Evolutionary conservation across 2,113 vertebrate species (phyloP), one percentile per base, ranked within the genome.

Genomic region (Actenoides hombroni): DNA sequence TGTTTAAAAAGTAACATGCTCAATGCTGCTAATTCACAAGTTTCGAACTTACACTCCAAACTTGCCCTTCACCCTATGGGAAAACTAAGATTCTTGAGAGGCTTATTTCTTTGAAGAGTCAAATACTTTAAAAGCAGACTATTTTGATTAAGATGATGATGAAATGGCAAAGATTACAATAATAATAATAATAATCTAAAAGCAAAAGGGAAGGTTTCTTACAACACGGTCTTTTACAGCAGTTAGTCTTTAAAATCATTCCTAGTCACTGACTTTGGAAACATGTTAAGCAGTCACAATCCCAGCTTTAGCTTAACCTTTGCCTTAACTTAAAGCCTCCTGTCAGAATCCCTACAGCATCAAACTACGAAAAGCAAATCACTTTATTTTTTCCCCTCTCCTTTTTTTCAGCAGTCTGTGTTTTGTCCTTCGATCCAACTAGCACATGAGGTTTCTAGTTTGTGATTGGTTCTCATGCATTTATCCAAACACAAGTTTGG

Each of bases 241-340:
- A 71, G 25, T 35, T 59, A 26, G 19, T 61, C 13, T 60, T 73
- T 51, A 80, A 78, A 83, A 57, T 73, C n/a, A 44, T 44, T 92
- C 33, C 54, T 71, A 77, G 54, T 3, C 37, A 89, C 61, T 68
- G 31, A 64, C 23, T 65, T 17, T 54, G 60, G 65, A 89, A 94
- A 89, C 10, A 74, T 10, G 20, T 84, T 86, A 78, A 86, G 16
- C 7, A 33, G 56, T 73, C 76, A 86, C 71, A 71, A 78, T 49
- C 37, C 19, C 77, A 86, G 42, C 23, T 88, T 80, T 44, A 75
- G 84, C 44, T 93, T 91, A 95, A 94, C 54, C 77, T 91, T 81
- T 78, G 81, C 69, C 73, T 86, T 86, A 84, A 59, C 31, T 54
- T 74, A 83, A 65, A 86, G 77, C 59, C n/a, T 57, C 59, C 54